Percentiles rank a stretch among this genome's conserved stretches.
Evolutionary conservation across 2,113 vertebrate genomes (phyloP).

Genomic region (Aleadryas rufinucha): DNA sequence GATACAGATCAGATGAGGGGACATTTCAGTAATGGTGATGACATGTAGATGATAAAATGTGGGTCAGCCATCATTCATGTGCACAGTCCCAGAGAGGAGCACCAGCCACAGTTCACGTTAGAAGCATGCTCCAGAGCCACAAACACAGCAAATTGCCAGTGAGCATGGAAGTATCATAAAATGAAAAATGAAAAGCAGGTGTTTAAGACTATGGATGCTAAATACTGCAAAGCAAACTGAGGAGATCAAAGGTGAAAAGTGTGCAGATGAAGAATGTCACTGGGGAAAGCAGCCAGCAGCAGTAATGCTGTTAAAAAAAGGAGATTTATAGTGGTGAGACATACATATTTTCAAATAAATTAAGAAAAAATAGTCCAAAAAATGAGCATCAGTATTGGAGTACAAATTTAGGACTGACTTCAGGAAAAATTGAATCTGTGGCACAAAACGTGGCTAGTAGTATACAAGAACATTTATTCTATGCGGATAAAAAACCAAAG

Average conservation of each 20-base stretch:
- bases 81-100: not conserved
- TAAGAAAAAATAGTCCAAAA: not conserved
- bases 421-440: not conserved
- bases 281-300: not conserved
- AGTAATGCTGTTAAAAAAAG: not conserved
- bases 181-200: not conserved
- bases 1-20: not conserved
- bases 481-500: not conserved
- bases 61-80: not conserved
- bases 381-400: not conserved
- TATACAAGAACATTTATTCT: not conserved
- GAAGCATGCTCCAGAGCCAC: not conserved
- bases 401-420: not conserved
- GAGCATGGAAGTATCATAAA: not conserved
- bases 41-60: not conserved
- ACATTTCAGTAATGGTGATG: not conserved
- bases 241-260: not conserved
- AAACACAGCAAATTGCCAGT: not conserved
- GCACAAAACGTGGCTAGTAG: not conserved
- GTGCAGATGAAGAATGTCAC: not conserved
- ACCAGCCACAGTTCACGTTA: not conserved
- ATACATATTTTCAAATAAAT: not conserved
- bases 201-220: not conserved
- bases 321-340: not conserved
- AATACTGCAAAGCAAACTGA: not conserved